These are phyloP conservation scores for Augochlorella aurata DNA, from an alignment of 2,888 invertebrate genomes.

Conservation along the genomic window DNA sequence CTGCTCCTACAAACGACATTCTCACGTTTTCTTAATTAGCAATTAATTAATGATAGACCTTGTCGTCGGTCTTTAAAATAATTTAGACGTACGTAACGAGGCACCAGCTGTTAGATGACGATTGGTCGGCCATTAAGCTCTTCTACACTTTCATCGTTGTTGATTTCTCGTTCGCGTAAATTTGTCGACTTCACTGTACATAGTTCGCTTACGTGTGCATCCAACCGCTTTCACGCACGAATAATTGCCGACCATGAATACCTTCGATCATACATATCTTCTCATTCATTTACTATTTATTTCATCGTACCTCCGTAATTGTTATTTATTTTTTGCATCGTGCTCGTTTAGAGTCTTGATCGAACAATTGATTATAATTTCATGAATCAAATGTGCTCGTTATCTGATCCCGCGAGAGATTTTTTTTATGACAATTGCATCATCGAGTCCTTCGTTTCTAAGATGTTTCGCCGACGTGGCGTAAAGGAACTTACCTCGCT, in stretches of 20 bases:
- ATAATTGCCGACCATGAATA: constrained; percentile 63
- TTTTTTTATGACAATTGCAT: constrained; percentile 2
- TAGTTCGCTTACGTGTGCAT: constrained; percentile 13
- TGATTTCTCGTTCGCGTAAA: background rate
- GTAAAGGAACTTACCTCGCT: constrained; percentile 64
- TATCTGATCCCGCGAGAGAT: constrained; percentile 8
- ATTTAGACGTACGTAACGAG: constrained; percentile 21
- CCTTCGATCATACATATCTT: constrained; percentile 35
- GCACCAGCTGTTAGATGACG: constrained; percentile 51
- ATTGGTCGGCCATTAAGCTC: constrained; percentile 59
- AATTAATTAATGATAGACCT: background rate
- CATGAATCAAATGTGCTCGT: constrained; percentile 1
- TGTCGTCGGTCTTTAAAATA: constrained; percentile 9
- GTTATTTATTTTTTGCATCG: constrained; percentile 23
- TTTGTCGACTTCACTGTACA: background rate
- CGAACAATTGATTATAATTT: constrained; percentile 1
- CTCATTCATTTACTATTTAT: constrained; percentile 64
- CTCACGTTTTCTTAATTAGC: background rate
- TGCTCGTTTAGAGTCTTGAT: background rate
- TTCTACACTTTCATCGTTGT: constrained; percentile 2
- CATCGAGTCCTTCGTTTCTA: constrained; percentile 19
- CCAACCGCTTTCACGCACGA: constrained; percentile 12
- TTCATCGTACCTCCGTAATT: constrained; percentile 46
- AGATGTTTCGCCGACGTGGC: constrained; percentile 7
- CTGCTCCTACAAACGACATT: constrained; percentile 36